Evolutionary conservation across 2,797 vertebrate species (phyloP).

Genomic region (Melanotaenia maccullochi): DNA sequence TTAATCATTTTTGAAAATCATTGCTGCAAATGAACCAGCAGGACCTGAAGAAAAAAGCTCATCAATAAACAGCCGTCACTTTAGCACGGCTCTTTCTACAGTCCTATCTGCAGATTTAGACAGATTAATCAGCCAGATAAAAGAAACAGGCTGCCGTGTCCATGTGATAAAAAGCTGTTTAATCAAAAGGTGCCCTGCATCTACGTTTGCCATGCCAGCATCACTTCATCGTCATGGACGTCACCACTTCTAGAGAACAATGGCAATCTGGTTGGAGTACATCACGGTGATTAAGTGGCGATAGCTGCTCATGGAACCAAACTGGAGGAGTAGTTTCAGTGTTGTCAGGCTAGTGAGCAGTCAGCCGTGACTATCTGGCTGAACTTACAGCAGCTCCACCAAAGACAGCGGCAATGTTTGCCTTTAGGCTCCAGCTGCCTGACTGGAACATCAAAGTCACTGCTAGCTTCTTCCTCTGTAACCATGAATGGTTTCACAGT

Average conservation of each 20-base stretch:
- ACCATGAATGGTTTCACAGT: constrained; percentile 5
- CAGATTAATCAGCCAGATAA: not conserved
- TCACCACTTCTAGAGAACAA: not conserved
- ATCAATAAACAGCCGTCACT: not conserved
- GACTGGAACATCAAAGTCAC: constrained; percentile 13
- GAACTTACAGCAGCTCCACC: constrained; percentile 31
- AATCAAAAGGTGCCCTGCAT: not conserved
- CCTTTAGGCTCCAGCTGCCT: constrained; percentile 27
- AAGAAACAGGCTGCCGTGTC: not conserved
- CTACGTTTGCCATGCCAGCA: constrained; percentile 6
- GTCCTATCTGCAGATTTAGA: not conserved
- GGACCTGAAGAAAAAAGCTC: not conserved
- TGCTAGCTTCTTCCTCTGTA: constrained; percentile 1
- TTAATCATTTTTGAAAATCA: not conserved
- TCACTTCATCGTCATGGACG: constrained; percentile 10
- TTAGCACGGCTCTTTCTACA: not conserved
- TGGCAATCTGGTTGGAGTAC: constrained; percentile 13
- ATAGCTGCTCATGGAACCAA: constrained; percentile 1
- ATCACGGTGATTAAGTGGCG: constrained; percentile 3
- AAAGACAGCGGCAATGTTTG: constrained; percentile 15
- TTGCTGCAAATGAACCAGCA: not conserved
- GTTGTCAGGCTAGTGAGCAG: constrained; percentile 33
- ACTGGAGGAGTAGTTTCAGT: constrained; percentile 12
- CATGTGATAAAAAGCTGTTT: not conserved
- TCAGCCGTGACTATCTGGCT: constrained; percentile 33